Evolutionary conservation across 2,888 invertebrate genomes (phyloP), one percentile per base, ranked within the genome.

Genomic region (Eretmocerus hayati): DNA sequence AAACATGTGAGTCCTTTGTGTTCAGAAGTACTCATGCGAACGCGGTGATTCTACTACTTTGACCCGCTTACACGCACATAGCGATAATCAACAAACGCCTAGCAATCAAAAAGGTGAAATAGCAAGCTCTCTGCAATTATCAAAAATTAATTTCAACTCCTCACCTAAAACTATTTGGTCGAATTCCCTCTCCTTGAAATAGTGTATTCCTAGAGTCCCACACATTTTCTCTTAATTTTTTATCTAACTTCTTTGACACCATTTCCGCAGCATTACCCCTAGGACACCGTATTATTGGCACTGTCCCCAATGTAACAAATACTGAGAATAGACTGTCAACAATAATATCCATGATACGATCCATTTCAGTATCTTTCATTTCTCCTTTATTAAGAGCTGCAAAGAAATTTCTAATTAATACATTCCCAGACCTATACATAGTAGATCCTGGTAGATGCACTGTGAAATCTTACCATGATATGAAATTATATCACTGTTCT

Each of bases 211-310:
- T 81, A 0, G 95, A 86, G 74, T 99, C 97, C 78, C 96, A 87
- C 13, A 99, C 76, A 75, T 96, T 97, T 69, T 99, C 97, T 46
- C 95, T 78, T 44, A 99, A 75, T 72, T 97, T 99, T 71, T 96
- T 96, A 63, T 99, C 95, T 53, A 99, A 76, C 72, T 94, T 94
- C 70, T 90, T 89, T 0, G 94, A 95, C 0, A 99, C 94, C 89
- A 95, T 92, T 76, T 99, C 97, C 0, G 99, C 97, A 0, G 97
- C 96, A 74, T 94, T 95, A 42, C 94, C 94, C 71, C 88, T 84
- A 6, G 92, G 93, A 72, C 92, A 87, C 59, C 93, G 77, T 43
- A 77, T 77, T 31, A 78, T 77, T 2, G 77, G 75, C 21, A 75
- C 75, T 69, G 78, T 80, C 75, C 96, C 95, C 61, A 95, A 74